Evolutionary conservation across 2,888 invertebrate genomes (phyloP).

Genomic region (Synanthedon andrenaeformis): DNA sequence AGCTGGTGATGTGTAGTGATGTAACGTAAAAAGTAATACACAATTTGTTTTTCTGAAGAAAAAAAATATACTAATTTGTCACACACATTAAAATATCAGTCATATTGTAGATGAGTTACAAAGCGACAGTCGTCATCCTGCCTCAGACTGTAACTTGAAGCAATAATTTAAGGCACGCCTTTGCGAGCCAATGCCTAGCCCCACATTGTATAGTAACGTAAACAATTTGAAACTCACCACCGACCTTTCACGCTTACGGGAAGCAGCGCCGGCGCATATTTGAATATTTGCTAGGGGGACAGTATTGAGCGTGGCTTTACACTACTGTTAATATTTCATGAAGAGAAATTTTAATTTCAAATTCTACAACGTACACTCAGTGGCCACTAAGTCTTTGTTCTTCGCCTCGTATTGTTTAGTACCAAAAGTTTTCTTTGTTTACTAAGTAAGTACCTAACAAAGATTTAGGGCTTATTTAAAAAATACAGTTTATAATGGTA

Average conservation of each 20-base stretch:
- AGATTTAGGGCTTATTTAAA: too few relatives aligned
- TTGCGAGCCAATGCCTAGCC: not conserved
- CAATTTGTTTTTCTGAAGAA: too few relatives aligned
- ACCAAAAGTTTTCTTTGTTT: too few relatives aligned
- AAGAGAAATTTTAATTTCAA: conserved; percentile 46
- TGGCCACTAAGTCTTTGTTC: conserved; percentile 3
- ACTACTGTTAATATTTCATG: conserved; percentile 54
- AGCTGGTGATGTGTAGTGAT: too few relatives aligned
- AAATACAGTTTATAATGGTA: too few relatives aligned
- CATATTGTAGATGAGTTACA: too few relatives aligned
- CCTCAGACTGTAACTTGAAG: not conserved
- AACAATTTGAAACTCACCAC: not conserved
- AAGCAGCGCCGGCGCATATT: conserved; percentile 14
- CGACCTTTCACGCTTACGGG: conserved; percentile 1
- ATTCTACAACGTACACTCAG: conserved; percentile 25
- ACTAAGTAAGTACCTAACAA: too few relatives aligned
- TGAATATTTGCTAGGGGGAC: conserved; percentile 32
- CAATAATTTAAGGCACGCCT: not conserved
- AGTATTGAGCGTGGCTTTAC: conserved; percentile 31
- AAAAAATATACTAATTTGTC: too few relatives aligned
- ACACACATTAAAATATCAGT: too few relatives aligned
- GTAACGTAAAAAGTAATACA: too few relatives aligned
- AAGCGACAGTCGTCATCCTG: not conserved
- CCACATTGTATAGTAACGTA: not conserved
- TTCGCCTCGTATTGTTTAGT: conserved; percentile 10